These are phyloP conservation scores for Agrypnia vestita DNA, from an alignment of 1,140 invertebrate species.

Conservation along the genomic window DNA sequence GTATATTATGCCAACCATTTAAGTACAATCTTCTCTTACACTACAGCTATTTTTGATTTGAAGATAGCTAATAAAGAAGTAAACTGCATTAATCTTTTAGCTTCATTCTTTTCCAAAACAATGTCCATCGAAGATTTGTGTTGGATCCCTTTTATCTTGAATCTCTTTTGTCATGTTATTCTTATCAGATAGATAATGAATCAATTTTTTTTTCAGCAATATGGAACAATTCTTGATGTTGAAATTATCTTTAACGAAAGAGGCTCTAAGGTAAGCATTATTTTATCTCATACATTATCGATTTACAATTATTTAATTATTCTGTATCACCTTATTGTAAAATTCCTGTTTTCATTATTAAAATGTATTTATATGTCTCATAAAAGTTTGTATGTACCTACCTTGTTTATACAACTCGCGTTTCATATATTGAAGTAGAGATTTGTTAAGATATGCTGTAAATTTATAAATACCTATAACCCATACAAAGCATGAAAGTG, in stretches of 20 bases:
- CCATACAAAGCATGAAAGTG: no score
- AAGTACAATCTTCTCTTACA: no score
- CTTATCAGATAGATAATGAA: conserved; percentile 26
- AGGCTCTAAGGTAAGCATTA: conserved; percentile 95
- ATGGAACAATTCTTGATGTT: conserved; percentile 97
- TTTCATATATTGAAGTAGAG: no score
- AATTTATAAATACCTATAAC: no score
- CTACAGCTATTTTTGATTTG: no score
- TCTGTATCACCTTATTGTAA: conserved; percentile 8
- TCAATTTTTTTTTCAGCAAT: conserved; percentile 89
- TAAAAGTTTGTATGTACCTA: no score
- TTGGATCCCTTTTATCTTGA: background rate
- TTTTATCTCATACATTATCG: conserved; percentile 39
- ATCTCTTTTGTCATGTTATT: conserved; percentile 13
- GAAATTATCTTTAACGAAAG: conserved; percentile 99
- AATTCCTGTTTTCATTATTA: conserved; percentile 14
- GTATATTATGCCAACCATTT: no score
- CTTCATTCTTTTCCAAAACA: background rate
- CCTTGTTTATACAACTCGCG: no score
- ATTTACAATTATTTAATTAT: conserved; percentile 38
- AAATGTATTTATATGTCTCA: no score
- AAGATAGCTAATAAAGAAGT: background rate
- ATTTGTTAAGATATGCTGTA: no score
- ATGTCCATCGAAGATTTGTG: no score
- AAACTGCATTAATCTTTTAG: background rate